These are phyloP conservation scores for Micrasema longulum DNA, from an alignment of 1,140 invertebrate genomes.

Conservation along the genomic window DNA sequence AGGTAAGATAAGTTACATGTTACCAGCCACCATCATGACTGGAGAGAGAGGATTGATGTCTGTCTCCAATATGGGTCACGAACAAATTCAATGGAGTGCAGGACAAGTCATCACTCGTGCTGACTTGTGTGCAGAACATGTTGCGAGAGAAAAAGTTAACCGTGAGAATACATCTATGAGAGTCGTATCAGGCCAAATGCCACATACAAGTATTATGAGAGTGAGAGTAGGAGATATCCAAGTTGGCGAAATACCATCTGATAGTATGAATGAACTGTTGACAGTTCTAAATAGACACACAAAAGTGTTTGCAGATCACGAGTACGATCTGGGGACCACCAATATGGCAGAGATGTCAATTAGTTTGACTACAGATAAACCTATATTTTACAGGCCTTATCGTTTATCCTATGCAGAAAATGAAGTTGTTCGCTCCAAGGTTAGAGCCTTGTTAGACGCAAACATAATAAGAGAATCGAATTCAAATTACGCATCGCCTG, in stretches of 20 bases:
- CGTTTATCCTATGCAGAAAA: not conserved
- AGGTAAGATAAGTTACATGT: not conserved
- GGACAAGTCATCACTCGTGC: not conserved
- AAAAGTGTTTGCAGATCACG: not conserved
- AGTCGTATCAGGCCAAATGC: not conserved
- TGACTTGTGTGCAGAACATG: not conserved
- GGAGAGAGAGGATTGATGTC: not conserved
- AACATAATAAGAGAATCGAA: constrained; percentile 52
- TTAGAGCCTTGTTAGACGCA: no score
- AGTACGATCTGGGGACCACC: not conserved
- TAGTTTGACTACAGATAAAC: not conserved
- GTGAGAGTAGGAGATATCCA: not conserved
- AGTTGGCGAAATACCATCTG: not conserved
- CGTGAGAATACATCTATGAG: not conserved
- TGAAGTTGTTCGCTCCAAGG: no score
- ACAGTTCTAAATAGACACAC: not conserved
- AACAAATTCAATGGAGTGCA: not conserved
- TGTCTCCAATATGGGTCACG: not conserved
- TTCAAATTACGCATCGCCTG: constrained; percentile 56
- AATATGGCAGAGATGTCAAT: not conserved
- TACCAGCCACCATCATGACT: not conserved
- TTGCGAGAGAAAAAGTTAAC: no score
- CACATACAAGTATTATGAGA: not conserved
- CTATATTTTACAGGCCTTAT: not conserved
- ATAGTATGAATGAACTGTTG: not conserved